Evolutionary conservation across 2,797 vertebrate species (phyloP).

Genomic region (Phoeniculus purpureus): DNA sequence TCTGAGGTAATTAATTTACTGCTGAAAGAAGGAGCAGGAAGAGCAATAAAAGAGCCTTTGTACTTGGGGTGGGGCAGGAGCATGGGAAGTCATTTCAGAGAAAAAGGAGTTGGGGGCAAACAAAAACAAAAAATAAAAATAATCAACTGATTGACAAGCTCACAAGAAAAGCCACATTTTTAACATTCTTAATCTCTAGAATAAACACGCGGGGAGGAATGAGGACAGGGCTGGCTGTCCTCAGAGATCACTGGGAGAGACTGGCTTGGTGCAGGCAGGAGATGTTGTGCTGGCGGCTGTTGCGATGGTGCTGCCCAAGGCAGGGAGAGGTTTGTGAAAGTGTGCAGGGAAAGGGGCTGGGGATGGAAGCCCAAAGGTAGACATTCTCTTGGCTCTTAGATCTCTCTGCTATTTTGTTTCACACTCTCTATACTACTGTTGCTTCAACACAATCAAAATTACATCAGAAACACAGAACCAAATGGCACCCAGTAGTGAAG

Average conservation of each 20-base stretch:
- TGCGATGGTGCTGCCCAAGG: not conserved
- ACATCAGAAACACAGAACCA: not conserved
- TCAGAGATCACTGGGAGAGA: not conserved
- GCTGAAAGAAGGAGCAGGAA: slow-evolving; percentile 52
- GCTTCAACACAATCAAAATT: not conserved
- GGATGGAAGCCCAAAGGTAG: not conserved
- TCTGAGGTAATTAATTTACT: slow-evolving; percentile 56
- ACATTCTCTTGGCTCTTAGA: not conserved
- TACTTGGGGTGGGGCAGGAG: slow-evolving; percentile 41
- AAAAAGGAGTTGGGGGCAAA: slow-evolving; percentile 29
- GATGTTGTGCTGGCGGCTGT: not conserved
- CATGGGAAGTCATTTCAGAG: slow-evolving; percentile 19
- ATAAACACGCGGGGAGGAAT: slow-evolving; percentile 26
- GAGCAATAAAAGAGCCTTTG: slow-evolving; percentile 61
- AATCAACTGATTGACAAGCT: slow-evolving; percentile 53
- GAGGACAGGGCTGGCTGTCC: slow-evolving; percentile 1
- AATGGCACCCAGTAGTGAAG: not conserved
- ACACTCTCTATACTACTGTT: not conserved
- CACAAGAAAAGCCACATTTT: slow-evolving; percentile 53
- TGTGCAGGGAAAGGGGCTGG: not conserved
- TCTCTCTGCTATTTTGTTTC: not conserved
- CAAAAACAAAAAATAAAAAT: slow-evolving; percentile 52
- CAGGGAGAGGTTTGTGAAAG: not conserved
- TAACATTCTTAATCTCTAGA: slow-evolving; percentile 51
- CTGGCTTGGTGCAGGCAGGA: not conserved